Evolutionary conservation across 2,797 vertebrate genomes (phyloP).

Genomic region (Emys orbicularis): DNA sequence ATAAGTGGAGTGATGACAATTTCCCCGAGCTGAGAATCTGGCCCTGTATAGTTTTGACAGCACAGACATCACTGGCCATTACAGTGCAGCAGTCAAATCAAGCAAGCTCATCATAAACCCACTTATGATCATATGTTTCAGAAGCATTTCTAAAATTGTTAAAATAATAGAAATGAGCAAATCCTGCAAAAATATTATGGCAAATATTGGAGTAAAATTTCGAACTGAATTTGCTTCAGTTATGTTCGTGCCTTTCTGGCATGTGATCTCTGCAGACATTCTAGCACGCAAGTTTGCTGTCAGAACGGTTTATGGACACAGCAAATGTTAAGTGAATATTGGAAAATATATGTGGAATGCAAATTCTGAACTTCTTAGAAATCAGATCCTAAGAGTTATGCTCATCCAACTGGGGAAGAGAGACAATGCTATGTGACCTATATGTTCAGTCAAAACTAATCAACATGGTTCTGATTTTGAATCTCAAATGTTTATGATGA

Average conservation of each 20-base stretch:
- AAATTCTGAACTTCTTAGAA: accelerated
- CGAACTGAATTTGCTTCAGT: background rate
- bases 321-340: background rate
- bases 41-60: background rate
- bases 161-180: background rate
- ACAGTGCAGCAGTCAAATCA: background rate
- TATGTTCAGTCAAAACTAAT: background rate
- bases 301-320: background rate
- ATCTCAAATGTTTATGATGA: background rate
- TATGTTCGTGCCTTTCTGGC: background rate
- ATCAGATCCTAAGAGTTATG: background rate
- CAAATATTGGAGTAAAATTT: background rate
- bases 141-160: background rate
- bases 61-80: background rate
- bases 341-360: background rate
- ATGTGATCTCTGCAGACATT: background rate
- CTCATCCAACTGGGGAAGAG: background rate
- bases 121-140: accelerated
- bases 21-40: background rate
- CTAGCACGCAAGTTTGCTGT: background rate
- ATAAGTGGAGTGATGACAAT: background rate
- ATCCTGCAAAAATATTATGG: background rate
- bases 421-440: background rate
- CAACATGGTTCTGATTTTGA: background rate
- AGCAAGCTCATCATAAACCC: background rate